Conservation (phyloP, 2,888 invertebrate genomes). For the Xestoiulus laeticollis region DNA sequence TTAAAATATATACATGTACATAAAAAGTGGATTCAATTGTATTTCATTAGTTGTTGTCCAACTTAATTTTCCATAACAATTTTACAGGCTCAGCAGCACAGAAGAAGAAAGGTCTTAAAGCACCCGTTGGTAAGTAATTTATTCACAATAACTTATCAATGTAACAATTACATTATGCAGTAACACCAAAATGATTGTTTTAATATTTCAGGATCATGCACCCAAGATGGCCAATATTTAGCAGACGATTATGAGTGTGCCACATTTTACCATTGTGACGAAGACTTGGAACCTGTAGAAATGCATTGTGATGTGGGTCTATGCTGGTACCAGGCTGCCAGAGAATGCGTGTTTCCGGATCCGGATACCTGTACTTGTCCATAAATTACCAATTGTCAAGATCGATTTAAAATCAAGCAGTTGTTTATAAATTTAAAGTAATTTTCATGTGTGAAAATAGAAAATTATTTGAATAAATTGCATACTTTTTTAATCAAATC, state of each 20-base stretch:
- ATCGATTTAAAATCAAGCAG: too few species aligned
- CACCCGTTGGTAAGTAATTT: background rate
- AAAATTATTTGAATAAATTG: too few species aligned
- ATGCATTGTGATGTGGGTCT: background rate
- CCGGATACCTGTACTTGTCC: background rate
- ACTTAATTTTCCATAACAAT: background rate
- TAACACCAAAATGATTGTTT: background rate
- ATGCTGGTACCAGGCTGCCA: background rate
- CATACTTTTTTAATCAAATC: too few species aligned
- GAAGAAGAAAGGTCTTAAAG: background rate
- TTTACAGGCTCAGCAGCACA: background rate
- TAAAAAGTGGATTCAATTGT: background rate
- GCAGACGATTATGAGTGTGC: background rate
- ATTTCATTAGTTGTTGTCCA: background rate
- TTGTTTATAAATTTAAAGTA: too few species aligned
- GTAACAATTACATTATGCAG: background rate
- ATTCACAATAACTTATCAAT: background rate
- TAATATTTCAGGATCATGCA: background rate
- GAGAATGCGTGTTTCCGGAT: background rate
- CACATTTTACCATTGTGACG: background rate
- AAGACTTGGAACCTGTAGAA: background rate
- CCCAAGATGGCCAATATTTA: background rate
- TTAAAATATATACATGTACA: background rate
- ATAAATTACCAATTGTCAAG: background rate
- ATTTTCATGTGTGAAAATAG: too few species aligned